phyloP scores from a whole-genome alignment of 2,113 vertebrate species.

The Sorex araneus region DNA sequence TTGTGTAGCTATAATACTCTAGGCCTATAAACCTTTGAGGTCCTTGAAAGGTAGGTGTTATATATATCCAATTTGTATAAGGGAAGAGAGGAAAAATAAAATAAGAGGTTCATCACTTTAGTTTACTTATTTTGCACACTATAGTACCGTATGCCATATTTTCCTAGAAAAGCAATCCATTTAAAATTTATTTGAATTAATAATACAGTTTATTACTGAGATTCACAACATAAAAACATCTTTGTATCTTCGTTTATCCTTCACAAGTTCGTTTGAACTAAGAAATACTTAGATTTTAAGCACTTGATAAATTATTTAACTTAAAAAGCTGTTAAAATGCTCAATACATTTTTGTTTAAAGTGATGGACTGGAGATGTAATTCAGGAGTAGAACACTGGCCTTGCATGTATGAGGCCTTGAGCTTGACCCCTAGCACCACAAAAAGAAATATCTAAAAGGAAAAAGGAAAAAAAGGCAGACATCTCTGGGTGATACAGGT shows the following conservation, averaged over 20 bases:
- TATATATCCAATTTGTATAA: not conserved
- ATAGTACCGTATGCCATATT: no score
- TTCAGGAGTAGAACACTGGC: no score
- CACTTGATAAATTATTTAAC: conserved; percentile 42
- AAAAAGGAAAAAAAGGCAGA: not conserved
- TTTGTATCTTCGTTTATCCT: conserved; percentile 43
- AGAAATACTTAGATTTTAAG: conserved; percentile 60
- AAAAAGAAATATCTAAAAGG: no score
- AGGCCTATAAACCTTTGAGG: not conserved
- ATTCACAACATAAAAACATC: conserved; percentile 31
- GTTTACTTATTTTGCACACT: conserved; percentile 11
- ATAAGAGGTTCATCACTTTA: conserved; percentile 21
- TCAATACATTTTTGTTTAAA: conserved; percentile 63
- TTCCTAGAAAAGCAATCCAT: not conserved
- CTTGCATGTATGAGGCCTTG: no score
- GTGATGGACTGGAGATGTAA: not conserved
- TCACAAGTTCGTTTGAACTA: conserved; percentile 54
- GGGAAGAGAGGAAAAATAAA: conserved; percentile 19
- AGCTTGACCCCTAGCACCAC: no score
- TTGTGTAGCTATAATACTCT: conserved; percentile 1
- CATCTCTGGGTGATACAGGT: conserved; percentile 19
- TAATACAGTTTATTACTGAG: conserved; percentile 44
- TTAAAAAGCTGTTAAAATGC: conserved; percentile 59
- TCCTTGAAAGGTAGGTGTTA: conserved; percentile 45
- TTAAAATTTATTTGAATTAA: conserved; percentile 41